These are phyloP conservation scores for Agraylea sexmaculata DNA, from an alignment of 1,140 invertebrate genomes.

Conservation along the genomic window DNA sequence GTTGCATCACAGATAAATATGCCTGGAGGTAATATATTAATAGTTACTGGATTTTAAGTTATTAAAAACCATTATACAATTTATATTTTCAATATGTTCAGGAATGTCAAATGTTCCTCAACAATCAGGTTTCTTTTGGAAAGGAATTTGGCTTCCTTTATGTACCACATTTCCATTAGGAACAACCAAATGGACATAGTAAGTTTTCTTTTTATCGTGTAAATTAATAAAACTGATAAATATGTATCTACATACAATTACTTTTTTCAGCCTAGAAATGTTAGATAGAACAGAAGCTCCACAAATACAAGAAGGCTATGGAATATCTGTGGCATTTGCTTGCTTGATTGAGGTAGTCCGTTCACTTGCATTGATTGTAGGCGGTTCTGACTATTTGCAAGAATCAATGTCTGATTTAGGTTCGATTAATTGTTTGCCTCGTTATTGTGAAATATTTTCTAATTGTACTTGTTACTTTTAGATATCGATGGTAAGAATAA, in stretches of 20 bases:
- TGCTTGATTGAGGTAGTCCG: slow-evolving; percentile 81
- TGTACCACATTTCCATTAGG: slow-evolving; percentile 74
- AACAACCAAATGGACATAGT: slow-evolving; percentile 79
- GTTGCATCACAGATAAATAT: slow-evolving; percentile 43
- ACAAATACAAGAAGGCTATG: slow-evolving; percentile 85
- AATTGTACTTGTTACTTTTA: slow-evolving; percentile 6
- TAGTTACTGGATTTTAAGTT: background rate
- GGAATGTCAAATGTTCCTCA: slow-evolving; percentile 59
- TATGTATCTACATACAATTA: background rate
- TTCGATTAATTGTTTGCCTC: too few species aligned
- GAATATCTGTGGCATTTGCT: slow-evolving; percentile 86
- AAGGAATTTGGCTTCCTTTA: slow-evolving; percentile 84
- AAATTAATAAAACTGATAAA: background rate
- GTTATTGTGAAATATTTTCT: too few species aligned
- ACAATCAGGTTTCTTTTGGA: slow-evolving; percentile 84
- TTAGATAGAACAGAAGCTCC: slow-evolving; percentile 91
- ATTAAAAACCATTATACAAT: slow-evolving; percentile 40
- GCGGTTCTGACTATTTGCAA: slow-evolving; percentile 40
- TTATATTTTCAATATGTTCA: slow-evolving; percentile 12
- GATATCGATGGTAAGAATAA: slow-evolving; percentile 20
- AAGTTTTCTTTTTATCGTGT: slow-evolving; percentile 36
- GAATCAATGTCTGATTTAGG: too few species aligned
- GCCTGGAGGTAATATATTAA: slow-evolving; percentile 24
- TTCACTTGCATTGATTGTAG: slow-evolving; percentile 59
- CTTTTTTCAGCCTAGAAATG: slow-evolving; percentile 73